A percentile compares a stretch with the other conserved stretches of the same genome.
Conservation (phyloP, 2,797 vertebrate genomes). For the Peromyscus melanophrys region DNA sequence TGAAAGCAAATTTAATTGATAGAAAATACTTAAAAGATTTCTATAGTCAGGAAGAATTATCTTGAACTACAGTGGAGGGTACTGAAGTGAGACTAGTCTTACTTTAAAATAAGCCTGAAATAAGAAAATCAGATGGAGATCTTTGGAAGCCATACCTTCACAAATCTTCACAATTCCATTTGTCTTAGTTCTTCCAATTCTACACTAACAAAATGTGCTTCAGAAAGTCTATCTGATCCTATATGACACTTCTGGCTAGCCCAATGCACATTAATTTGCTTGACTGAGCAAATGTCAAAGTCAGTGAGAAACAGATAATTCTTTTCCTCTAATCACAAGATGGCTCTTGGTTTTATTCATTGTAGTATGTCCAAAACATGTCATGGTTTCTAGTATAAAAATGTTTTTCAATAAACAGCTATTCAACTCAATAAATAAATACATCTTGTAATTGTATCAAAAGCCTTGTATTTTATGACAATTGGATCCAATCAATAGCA, state of each 20-base stretch:
- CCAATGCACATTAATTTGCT: not conserved
- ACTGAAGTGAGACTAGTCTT: not conserved
- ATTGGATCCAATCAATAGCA: not conserved
- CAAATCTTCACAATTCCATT: not conserved
- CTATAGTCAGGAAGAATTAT: not conserved
- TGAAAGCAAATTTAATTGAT: not conserved
- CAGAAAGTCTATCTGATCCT: not conserved
- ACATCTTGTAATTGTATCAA: not conserved
- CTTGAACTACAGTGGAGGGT: not conserved
- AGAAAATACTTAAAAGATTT: not conserved
- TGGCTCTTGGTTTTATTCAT: not conserved
- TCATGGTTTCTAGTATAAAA: not conserved
- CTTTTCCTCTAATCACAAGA: not conserved
- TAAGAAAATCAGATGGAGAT: not conserved
- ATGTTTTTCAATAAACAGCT: not conserved
- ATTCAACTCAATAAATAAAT: not conserved
- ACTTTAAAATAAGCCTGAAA: slow-evolving; percentile 22
- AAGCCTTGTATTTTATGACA: not conserved
- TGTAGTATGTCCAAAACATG: not conserved
- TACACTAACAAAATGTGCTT: not conserved
- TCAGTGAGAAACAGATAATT: not conserved
- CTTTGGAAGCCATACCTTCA: not conserved
- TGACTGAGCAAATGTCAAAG: not conserved
- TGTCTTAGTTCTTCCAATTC: not conserved
- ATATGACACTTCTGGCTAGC: not conserved